Conservation (phyloP, 2,113 vertebrate genomes). For the Macroglossus sobrinus region DNA sequence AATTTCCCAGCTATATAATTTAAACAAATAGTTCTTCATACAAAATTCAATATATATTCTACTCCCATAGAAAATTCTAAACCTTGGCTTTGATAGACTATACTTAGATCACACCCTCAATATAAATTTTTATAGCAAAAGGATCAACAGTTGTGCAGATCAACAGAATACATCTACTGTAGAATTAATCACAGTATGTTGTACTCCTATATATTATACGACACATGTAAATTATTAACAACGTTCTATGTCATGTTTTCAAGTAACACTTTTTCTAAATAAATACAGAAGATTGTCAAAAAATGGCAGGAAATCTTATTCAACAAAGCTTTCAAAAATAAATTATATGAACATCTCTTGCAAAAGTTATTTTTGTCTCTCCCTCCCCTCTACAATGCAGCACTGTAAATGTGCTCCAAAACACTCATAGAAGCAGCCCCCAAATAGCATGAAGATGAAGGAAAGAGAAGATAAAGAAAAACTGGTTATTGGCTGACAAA, state of each 20-base stretch:
- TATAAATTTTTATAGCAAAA: slow-evolving; percentile 79
- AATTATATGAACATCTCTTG: slow-evolving; percentile 76
- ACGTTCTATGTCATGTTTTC: slow-evolving; percentile 81
- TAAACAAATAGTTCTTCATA: slow-evolving; percentile 82
- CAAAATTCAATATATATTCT: slow-evolving; percentile 82
- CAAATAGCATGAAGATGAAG: slow-evolving; percentile 80
- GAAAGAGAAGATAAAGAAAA: slow-evolving; percentile 77
- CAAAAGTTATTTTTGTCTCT: slow-evolving; percentile 55
- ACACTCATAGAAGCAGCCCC: slow-evolving; percentile 84
- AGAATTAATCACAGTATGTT: slow-evolving; percentile 81
- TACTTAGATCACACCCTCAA: slow-evolving; percentile 74
- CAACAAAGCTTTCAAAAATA: slow-evolving; percentile 80
- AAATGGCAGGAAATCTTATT: slow-evolving; percentile 88
- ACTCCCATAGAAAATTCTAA: slow-evolving; percentile 79
- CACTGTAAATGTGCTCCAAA: slow-evolving; percentile 81
- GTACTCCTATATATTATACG: slow-evolving; percentile 78
- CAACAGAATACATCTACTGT: slow-evolving; percentile 79
- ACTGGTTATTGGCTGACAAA: slow-evolving; percentile 45
- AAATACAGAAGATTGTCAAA: slow-evolving; percentile 95
- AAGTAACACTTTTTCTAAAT: slow-evolving; percentile 84
- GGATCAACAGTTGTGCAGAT: slow-evolving; percentile 81
- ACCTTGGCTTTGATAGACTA: slow-evolving; percentile 78
- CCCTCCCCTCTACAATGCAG: slow-evolving; percentile 73
- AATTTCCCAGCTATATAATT: slow-evolving; percentile 80
- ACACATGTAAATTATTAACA: slow-evolving; percentile 80